Evolutionary conservation across 2,888 invertebrate species (phyloP).

Genomic region (Plebejus argus): DNA sequence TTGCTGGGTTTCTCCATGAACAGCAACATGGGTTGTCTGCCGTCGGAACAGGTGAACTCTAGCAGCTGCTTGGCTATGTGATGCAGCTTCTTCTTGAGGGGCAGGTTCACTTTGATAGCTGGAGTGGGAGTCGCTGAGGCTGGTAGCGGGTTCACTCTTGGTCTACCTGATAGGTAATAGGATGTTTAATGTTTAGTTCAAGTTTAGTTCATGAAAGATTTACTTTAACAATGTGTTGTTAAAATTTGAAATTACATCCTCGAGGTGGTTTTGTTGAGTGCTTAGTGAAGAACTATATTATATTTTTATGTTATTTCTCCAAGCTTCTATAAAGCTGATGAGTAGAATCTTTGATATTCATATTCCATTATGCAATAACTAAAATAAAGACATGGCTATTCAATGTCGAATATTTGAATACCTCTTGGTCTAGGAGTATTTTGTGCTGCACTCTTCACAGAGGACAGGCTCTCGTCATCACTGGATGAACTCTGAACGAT

Average conservation of each 20-base stretch:
- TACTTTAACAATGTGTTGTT: too few relatives aligned
- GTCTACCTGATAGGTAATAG: conserved; percentile 58
- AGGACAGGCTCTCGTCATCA: conserved; percentile 75
- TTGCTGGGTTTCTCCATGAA: conserved; percentile 98
- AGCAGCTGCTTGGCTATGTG: conserved; percentile 85
- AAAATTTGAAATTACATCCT: too few relatives aligned
- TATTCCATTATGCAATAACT: too few relatives aligned
- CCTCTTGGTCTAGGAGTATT: conserved; percentile 69
- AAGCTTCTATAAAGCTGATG: too few relatives aligned
- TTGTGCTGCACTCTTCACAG: conserved; percentile 69
- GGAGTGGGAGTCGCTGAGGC: conserved; percentile 49
- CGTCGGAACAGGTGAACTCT: conserved; percentile 82
- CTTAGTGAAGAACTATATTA: too few relatives aligned
- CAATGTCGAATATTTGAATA: conserved; percentile 40
- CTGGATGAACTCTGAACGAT: conserved; percentile 82
- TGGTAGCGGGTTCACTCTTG: conserved; percentile 62
- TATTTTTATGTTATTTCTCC: too few relatives aligned
- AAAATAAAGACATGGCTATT: too few relatives aligned
- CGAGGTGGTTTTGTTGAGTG: too few relatives aligned
- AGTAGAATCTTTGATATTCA: too few relatives aligned
- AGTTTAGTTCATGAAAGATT: too few relatives aligned
- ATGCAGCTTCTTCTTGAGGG: conserved; percentile 90
- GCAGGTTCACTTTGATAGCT: conserved; percentile 74
- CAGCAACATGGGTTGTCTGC: conserved; percentile 92
- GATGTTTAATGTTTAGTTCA: too few relatives aligned